Evolutionary conservation across 2,113 vertebrate genomes (phyloP).

Genomic region (Carettochelys insculpta): DNA sequence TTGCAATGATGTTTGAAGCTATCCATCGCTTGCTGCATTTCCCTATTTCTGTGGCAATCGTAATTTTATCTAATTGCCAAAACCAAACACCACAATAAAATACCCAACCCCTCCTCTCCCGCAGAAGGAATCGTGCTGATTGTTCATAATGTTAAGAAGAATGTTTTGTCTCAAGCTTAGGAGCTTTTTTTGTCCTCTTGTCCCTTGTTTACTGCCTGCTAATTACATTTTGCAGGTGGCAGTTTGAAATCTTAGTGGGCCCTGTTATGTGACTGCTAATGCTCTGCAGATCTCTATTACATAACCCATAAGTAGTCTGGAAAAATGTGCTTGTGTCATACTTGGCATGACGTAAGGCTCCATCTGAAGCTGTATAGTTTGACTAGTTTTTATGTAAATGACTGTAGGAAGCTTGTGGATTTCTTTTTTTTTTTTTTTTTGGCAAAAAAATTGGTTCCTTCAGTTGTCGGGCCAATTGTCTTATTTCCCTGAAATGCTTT

Average conservation of each 20-base stretch:
- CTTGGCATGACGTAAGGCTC: slow-evolving; percentile 58
- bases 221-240: slow-evolving; percentile 63
- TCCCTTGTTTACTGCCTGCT: slow-evolving; percentile 50
- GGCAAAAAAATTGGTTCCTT: slow-evolving; percentile 32
- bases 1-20: accelerated
- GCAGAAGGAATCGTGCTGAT: accelerated
- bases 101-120: background rate
- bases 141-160: accelerated
- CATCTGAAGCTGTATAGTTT: slow-evolving; percentile 46
- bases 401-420: slow-evolving; percentile 47
- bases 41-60: background rate
- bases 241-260: slow-evolving; percentile 68
- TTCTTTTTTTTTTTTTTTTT: too few relatives aligned
- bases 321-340: slow-evolving; percentile 65
- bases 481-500: background rate
- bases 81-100: background rate
- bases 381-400: slow-evolving; percentile 2
- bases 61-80: background rate
- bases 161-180: background rate
- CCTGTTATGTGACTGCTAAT: slow-evolving; percentile 59
- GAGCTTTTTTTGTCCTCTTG: background rate
- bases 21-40: background rate
- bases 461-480: background rate
- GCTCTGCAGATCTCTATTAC: slow-evolving; percentile 70
- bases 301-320: slow-evolving; percentile 74